A percentile compares a stretch with the other conserved stretches of the same genome.
These are phyloP conservation scores for Heliothis peltigera DNA, from an alignment of 2,888 invertebrate genomes.

Conservation along the genomic window DNA sequence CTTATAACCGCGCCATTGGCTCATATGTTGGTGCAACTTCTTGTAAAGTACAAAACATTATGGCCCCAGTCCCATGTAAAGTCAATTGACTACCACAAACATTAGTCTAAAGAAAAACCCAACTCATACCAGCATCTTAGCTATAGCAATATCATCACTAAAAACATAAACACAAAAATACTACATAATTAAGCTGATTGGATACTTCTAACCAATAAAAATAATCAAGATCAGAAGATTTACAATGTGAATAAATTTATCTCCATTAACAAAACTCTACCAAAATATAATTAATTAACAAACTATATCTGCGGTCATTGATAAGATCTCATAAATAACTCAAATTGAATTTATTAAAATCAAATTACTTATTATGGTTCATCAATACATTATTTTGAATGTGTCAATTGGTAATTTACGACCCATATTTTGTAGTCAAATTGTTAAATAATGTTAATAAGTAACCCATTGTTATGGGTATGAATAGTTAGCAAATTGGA, in stretches of 20 bases:
- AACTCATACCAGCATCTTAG: neutral
- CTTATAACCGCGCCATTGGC: neutral
- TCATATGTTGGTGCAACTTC: neutral
- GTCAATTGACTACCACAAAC: neutral
- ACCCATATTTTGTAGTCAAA: constrained; percentile 1
- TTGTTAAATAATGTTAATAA: constrained; percentile 12
- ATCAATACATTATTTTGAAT: constrained; percentile 26
- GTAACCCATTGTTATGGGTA: constrained; percentile 20
- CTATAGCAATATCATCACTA: too few relatives aligned
- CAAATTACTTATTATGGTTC: constrained; percentile 13
- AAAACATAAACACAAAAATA: neutral
- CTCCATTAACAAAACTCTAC: neutral
- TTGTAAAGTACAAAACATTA: neutral
- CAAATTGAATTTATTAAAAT: constrained; percentile 29
- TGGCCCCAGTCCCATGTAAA: too few relatives aligned
- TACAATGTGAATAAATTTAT: neutral
- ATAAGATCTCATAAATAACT: constrained; percentile 2
- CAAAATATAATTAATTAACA: neutral
- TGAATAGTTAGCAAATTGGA: constrained; percentile 9
- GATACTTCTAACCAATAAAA: neutral
- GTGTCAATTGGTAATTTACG: constrained; percentile 13
- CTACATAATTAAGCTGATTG: neutral
- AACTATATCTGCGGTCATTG: neutral
- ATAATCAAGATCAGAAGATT: neutral
- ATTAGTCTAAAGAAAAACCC: neutral